These are phyloP conservation scores for Boulengeromyrus knoepffleri DNA, from an alignment of 2,113 vertebrate species.

Conservation along the genomic window DNA sequence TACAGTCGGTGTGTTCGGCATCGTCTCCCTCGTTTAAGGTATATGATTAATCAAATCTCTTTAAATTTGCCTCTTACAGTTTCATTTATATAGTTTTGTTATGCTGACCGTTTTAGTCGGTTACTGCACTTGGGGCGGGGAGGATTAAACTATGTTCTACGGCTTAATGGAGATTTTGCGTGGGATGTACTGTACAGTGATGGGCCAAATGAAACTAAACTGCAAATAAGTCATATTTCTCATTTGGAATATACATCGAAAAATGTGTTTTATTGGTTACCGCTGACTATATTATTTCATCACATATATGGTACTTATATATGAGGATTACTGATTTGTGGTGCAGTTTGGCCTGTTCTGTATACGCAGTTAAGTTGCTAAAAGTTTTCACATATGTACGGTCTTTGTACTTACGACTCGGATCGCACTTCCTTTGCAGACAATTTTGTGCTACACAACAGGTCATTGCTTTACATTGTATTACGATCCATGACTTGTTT, in stretches of 20 bases:
- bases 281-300: not conserved
- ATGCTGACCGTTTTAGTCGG: not conserved
- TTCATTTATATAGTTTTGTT: not conserved
- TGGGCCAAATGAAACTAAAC: not conserved
- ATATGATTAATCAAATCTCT: not conserved
- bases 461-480: not conserved
- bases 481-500: not conserved
- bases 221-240: not conserved
- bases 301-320: not conserved
- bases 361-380: not conserved
- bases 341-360: not conserved
- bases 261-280: not conserved
- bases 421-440: not conserved
- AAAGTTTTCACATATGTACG: not conserved
- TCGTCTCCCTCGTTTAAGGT: not conserved
- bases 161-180: not conserved
- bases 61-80: not conserved
- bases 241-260: not conserved
- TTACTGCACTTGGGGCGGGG: not conserved
- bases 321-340: not conserved
- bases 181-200: not conserved
- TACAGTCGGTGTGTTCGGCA: not conserved
- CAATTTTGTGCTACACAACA: not conserved
- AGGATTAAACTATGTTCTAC: not conserved
- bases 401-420: not conserved